Percentiles rank a stretch among this genome's conserved stretches.
These are phyloP conservation scores for Sphenopsis melanotis DNA, from an alignment of 2,797 vertebrate species.

Conservation along the genomic window DNA sequence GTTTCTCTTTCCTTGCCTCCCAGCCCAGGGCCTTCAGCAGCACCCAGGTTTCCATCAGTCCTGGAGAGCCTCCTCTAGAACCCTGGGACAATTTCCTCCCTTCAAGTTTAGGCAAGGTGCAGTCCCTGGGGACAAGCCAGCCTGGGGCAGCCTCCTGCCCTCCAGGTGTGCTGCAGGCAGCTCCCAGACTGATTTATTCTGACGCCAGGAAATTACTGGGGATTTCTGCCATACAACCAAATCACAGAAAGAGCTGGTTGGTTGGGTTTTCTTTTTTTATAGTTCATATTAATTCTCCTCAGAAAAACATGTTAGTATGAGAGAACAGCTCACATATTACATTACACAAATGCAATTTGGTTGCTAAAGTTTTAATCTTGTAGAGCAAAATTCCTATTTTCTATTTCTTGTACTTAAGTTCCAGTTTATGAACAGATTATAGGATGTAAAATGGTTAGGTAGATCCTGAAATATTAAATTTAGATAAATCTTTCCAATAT, in stretches of 20 bases:
- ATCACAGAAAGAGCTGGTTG: not conserved
- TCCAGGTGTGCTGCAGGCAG: not conserved
- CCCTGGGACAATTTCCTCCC: not conserved
- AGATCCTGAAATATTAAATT: not conserved
- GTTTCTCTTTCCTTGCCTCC: not conserved
- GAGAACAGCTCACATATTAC: not conserved
- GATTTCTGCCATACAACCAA: not conserved
- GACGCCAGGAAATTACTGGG: not conserved
- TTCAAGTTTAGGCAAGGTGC: not conserved
- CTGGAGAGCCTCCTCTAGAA: not conserved
- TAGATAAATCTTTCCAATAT: not conserved
- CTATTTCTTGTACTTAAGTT: not conserved
- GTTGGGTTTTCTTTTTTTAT: not conserved
- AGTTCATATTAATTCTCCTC: not conserved
- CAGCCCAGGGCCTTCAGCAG: not conserved
- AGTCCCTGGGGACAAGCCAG: rapidly evolving
- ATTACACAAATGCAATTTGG: not conserved
- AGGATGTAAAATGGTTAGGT: not conserved
- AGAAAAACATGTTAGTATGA: not conserved
- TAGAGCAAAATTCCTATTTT: not conserved
- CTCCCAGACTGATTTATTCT: not conserved
- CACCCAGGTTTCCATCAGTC: not conserved
- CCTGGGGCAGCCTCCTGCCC: not conserved
- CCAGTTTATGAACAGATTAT: not conserved
- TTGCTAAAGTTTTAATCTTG: not conserved